Evolutionary conservation across 2,797 vertebrate genomes (phyloP).

Genomic region (Enteromius trimaculatus): DNA sequence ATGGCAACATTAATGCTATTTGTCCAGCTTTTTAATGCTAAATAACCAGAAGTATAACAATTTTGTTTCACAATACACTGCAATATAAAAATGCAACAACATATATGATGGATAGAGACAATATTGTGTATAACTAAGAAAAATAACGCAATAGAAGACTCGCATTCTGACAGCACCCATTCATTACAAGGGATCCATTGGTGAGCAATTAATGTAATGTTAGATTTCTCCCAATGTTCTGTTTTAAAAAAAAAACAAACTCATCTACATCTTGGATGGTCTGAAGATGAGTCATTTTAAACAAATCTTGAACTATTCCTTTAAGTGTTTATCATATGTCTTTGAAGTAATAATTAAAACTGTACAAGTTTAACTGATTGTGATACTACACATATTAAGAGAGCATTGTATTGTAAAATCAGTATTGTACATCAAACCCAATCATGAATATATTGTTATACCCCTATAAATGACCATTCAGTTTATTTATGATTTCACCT

Average conservation of each 20-base stretch:
- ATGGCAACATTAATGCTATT: conserved; percentile 3
- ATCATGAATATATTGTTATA: neutral
- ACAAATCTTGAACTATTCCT: neutral
- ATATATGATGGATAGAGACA: neutral
- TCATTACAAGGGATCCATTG: neutral
- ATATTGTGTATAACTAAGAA: neutral
- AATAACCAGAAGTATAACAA: neutral
- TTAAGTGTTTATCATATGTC: neutral
- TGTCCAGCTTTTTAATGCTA: neutral
- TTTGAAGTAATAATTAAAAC: neutral
- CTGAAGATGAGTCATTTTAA: neutral
- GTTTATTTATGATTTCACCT: conserved; percentile 7
- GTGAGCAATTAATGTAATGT: neutral
- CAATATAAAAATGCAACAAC: neutral
- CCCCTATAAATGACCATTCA: neutral
- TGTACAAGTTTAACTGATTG: neutral
- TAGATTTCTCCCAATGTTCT: neutral
- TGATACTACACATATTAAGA: neutral
- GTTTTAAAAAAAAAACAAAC: neutral
- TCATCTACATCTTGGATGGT: neutral
- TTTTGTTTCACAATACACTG: neutral
- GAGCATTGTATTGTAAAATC: neutral
- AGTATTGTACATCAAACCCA: neutral
- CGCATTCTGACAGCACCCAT: neutral
- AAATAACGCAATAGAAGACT: neutral